Conservation (phyloP, 2,888 invertebrate genomes). For the Sepioteuthis lessoniana region DNA sequence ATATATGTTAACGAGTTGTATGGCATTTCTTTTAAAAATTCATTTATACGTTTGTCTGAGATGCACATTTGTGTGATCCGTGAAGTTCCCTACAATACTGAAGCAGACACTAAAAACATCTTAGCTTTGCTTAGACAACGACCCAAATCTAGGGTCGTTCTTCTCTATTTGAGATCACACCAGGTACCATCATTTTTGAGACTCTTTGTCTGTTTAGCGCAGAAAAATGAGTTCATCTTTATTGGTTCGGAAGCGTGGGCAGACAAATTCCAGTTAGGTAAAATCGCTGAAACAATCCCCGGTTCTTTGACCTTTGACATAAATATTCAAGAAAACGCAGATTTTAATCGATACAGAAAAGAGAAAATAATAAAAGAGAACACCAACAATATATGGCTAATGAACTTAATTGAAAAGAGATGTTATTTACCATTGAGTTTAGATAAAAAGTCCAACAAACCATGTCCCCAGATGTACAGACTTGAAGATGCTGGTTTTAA, state of each 20-base stretch:
- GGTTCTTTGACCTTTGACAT: background rate
- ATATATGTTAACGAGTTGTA: background rate
- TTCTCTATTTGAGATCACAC: background rate
- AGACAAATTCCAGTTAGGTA: background rate
- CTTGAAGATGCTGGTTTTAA: background rate
- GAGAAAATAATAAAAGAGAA: background rate
- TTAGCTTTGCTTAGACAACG: background rate
- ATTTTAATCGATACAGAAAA: background rate
- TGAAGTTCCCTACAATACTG: background rate
- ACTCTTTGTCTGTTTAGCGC: background rate
- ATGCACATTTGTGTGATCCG: constrained; percentile 34
- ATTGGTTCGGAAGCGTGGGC: background rate
- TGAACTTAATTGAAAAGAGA: background rate
- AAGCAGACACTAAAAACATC: background rate
- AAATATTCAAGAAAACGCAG: background rate
- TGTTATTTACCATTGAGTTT: background rate
- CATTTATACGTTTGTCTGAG: background rate
- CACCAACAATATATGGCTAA: background rate
- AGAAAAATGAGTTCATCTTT: background rate
- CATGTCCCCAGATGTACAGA: background rate
- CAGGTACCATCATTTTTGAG: background rate
- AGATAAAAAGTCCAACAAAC: background rate
- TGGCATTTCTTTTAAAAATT: background rate
- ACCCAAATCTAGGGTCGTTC: background rate
- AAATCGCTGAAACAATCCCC: background rate